phyloP scores from a whole-genome alignment of 2,113 vertebrate genomes.

The Pseudois nayaur region DNA sequence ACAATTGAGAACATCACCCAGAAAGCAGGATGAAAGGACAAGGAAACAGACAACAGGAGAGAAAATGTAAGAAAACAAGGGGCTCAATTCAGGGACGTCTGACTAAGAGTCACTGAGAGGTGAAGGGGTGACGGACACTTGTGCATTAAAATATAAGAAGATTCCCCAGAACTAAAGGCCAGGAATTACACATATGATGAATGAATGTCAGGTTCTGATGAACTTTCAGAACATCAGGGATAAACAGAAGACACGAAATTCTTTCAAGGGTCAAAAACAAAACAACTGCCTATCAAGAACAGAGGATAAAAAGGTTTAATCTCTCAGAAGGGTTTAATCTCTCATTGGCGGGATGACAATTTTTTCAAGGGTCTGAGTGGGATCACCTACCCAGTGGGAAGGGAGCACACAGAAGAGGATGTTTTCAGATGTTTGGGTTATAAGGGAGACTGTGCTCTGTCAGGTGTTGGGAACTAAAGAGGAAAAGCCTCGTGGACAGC shows the following conservation, averaged over 20 bases:
- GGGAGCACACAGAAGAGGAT: neutral
- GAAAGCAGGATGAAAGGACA: neutral
- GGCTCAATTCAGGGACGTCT: neutral
- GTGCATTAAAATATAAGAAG: neutral
- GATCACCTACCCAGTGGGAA: neutral
- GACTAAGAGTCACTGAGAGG: neutral
- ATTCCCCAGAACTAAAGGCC: neutral
- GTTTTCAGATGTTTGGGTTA: too few relatives aligned
- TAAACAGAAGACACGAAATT: neutral
- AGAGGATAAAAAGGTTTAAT: neutral
- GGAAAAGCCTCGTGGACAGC: neutral
- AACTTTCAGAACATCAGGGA: neutral
- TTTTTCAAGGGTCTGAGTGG: neutral
- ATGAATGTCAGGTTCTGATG: neutral
- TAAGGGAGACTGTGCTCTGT: neutral
- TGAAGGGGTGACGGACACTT: neutral
- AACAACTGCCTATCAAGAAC: neutral
- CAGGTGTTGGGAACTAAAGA: neutral
- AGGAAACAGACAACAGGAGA: neutral
- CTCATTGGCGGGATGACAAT: neutral
- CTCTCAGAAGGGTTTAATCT: neutral
- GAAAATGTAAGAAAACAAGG: neutral
- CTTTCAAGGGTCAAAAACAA: neutral
- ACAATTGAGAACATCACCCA: neutral
- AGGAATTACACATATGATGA: neutral